These are phyloP conservation scores for Pelecanoides urinatrix DNA, from an alignment of 2,113 vertebrate genomes.

Conservation along the genomic window DNA sequence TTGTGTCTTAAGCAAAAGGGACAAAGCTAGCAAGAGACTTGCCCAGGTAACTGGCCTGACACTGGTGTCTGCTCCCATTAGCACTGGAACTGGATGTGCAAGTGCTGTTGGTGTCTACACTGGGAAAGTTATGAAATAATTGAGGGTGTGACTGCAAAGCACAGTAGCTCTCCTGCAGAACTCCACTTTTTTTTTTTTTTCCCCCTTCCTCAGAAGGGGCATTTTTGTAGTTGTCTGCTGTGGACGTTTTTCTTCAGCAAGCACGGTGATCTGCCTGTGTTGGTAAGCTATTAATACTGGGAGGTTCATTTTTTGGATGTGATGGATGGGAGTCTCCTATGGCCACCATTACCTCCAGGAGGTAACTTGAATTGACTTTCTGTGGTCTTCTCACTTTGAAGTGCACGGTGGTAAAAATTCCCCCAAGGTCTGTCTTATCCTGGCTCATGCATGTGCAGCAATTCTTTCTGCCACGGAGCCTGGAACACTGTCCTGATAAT, in stretches of 20 bases:
- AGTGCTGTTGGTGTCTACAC: background rate
- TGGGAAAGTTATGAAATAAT: background rate
- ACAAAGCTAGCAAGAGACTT: background rate
- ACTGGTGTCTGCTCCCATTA: background rate
- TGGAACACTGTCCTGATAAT: background rate
- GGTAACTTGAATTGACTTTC: background rate
- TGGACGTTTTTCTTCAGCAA: background rate
- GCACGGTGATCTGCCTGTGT: background rate
- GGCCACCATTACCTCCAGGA: background rate
- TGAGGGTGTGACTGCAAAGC: background rate
- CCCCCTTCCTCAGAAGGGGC: background rate
- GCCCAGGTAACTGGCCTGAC: background rate
- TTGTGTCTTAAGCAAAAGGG: background rate
- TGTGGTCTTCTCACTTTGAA: background rate
- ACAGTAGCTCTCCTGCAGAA: background rate
- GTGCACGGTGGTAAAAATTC: background rate
- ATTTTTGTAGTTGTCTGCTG: background rate
- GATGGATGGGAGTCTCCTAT: background rate
- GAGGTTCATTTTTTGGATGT: background rate
- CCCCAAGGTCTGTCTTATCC: background rate
- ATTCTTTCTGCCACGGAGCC: background rate
- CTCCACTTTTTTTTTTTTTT: background rate
- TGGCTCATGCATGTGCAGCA: accelerated
- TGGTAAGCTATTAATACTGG: background rate
- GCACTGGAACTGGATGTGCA: background rate